Evolutionary conservation across 2,113 vertebrate species (phyloP).

Genomic region (Melanerpes aurifrons): DNA sequence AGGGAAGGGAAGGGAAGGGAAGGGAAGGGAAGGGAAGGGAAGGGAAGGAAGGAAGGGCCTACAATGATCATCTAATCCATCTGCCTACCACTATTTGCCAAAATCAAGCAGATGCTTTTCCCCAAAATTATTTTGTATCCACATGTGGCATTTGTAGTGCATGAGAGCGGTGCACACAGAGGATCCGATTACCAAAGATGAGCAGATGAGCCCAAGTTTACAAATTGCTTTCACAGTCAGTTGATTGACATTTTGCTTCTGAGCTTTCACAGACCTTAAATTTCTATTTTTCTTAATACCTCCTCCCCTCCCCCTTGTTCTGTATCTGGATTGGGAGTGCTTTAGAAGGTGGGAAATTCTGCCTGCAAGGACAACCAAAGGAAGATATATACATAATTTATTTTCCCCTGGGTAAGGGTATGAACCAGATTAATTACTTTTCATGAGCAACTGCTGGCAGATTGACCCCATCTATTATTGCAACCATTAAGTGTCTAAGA

Average conservation of each 20-base stretch:
- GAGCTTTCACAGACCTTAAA: background rate
- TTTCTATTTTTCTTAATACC: background rate
- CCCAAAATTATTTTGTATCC: background rate
- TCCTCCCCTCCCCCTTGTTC: background rate
- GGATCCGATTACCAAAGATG: background rate
- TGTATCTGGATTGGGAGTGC: background rate
- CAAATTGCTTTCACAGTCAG: background rate
- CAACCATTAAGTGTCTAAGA: constrained; percentile 15
- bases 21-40: background rate
- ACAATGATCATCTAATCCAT: rapidly evolving
- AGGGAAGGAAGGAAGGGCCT: background rate
- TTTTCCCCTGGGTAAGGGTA: constrained; percentile 20
- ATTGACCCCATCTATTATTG: constrained; percentile 50
- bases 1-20: no score
- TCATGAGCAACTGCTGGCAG: background rate
- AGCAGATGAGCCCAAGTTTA: background rate
- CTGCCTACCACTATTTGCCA: rapidly evolving
- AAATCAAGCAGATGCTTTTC: background rate
- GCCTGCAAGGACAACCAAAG: background rate
- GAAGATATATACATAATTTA: constrained; percentile 46
- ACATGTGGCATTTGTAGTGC: background rate
- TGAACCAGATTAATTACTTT: constrained; percentile 60
- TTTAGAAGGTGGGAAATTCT: constrained; percentile 7
- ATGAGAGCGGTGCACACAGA: background rate
- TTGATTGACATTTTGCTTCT: background rate